Percentiles rank a stretch among this genome's conserved stretches.
phyloP scores from a whole-genome alignment of 2,113 vertebrate genomes.

The Mesembrinibis cayennensis region DNA sequence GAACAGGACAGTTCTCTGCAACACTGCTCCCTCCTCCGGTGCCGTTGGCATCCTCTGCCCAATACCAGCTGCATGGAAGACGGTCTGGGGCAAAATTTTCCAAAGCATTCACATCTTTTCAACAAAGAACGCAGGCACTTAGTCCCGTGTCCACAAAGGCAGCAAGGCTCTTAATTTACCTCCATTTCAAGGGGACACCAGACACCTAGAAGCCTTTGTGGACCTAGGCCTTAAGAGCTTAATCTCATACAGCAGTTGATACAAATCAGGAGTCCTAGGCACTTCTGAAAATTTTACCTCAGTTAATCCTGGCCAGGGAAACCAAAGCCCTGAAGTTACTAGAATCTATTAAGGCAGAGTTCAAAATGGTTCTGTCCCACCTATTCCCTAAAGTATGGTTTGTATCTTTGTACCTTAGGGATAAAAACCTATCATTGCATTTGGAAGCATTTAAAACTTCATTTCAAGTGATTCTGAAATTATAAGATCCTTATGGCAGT shows the following conservation, averaged over 20 bases:
- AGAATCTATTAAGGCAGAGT: conserved; percentile 55
- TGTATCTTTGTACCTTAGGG: background rate
- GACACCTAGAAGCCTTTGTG: background rate
- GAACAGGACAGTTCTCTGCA: conserved; percentile 9
- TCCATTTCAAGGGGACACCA: background rate
- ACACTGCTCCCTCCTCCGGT: background rate
- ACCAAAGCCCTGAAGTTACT: conserved; percentile 15
- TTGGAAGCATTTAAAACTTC: conserved; percentile 16
- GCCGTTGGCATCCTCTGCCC: background rate
- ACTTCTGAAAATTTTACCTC: conserved; percentile 51
- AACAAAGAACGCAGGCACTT: background rate
- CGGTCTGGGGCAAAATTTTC: conserved; percentile 31
- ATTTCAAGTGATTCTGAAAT: background rate
- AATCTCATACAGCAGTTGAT: background rate
- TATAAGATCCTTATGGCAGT: background rate
- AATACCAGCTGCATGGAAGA: background rate
- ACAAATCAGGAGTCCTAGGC: background rate
- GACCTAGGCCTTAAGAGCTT: background rate
- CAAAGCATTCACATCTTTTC: background rate
- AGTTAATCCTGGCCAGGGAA: conserved; percentile 26
- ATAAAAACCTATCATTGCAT: background rate
- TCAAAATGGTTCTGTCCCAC: background rate
- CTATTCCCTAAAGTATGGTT: background rate
- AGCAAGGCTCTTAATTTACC: background rate
- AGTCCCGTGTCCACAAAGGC: background rate